Evolutionary conservation across 1,140 invertebrate species (phyloP), one percentile per base, ranked within the genome.

Genomic region (Cotesia typhae): DNA sequence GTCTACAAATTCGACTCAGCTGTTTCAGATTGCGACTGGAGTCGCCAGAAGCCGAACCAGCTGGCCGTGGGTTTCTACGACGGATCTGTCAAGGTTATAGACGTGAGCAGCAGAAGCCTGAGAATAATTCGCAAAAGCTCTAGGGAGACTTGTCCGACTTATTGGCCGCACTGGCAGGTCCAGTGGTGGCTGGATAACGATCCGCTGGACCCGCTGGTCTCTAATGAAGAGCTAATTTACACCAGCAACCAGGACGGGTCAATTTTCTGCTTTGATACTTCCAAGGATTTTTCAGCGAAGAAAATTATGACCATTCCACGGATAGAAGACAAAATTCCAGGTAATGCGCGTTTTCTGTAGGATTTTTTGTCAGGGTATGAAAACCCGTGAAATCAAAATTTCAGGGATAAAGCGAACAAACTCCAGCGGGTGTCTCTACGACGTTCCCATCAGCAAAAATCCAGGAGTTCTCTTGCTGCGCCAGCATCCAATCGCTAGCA

Each of bases 41-140:
- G 94, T 55, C 85, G 83, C 1, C 82, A 83, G 20, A 87, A 88
- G 70, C 91, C 94, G 0, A 92, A 95, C 83, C 88, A 94, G 75
- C 80, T 96, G 2, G 94, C 92, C 2, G 89, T 93, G 36, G 95
- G 94, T 0, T 93, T 94, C 75, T 91, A 93, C 76, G 92, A 95
- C 83, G 95, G 95, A 0, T 88, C 88, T 66, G 89, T 96, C 0
- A 87, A 90, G 28, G 89, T 96, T 1, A 88, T 94, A 57, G 93
- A 96, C 78, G 88, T 93, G 2, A 91, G 89, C 3, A 85, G 79
- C 1, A 85, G 87, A 70, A 75, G 88, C 1, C 77, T 88, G 0
- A 86, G 87, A 2, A 81, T 90, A 0, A 80, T 92, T 3, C 89
- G 88, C 0, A 76, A 83, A 20, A 91, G 90, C 28, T 71, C 51